phyloP scores from a whole-genome alignment of 2,888 invertebrate species.

The Plebejus argus region DNA sequence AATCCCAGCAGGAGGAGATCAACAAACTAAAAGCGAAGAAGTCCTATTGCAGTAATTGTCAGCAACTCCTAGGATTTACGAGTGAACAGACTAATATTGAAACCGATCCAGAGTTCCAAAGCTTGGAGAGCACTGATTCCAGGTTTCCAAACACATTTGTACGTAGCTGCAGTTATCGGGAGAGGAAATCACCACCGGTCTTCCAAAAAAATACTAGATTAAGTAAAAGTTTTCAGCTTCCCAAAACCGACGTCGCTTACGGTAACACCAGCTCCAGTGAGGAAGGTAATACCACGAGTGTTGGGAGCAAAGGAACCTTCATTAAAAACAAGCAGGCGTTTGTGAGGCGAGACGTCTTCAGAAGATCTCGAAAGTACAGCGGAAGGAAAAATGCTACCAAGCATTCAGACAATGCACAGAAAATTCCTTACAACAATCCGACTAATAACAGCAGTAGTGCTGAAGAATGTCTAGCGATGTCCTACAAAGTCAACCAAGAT shows the following conservation, averaged over 20 bases:
- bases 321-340: constrained; percentile 82
- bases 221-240: constrained; percentile 77
- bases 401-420: constrained; percentile 61
- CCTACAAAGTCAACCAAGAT: constrained; percentile 78
- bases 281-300: constrained; percentile 69
- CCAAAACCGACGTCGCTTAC: constrained; percentile 69
- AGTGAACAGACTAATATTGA: constrained; percentile 79
- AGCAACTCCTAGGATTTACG: constrained; percentile 74
- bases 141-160: constrained; percentile 74
- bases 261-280: constrained; percentile 77
- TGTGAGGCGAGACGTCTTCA: constrained; percentile 72
- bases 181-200: constrained; percentile 73
- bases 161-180: constrained; percentile 76
- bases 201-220: constrained; percentile 78
- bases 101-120: constrained; percentile 78
- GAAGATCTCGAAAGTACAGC: constrained; percentile 75
- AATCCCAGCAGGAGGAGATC: constrained; percentile 85
- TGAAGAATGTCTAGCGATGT: constrained; percentile 73
- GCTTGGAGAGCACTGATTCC: constrained; percentile 76
- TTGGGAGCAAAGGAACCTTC: constrained; percentile 75
- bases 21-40: constrained; percentile 81
- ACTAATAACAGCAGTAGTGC: constrained; percentile 70
- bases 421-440: constrained; percentile 59
- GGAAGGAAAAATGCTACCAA: constrained; percentile 71
- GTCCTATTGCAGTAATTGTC: constrained; percentile 75